Base-by-base conservation (phyloP, 92 coral and sea anemone species). In the Micromussa lordhowensis region DNA sequence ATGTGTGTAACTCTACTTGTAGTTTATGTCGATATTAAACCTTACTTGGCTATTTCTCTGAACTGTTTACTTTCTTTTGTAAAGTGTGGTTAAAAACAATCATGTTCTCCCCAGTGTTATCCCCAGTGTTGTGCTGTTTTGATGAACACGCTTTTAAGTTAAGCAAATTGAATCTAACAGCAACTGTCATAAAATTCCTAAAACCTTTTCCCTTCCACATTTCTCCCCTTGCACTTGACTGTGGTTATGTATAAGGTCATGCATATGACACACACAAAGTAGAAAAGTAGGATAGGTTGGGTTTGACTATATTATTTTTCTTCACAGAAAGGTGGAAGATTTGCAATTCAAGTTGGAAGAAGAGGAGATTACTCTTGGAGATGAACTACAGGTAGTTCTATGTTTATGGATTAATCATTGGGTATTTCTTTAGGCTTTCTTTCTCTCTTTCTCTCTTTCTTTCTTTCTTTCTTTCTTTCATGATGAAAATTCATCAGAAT, bases 291-390 rank as follows among this genome's bases (percentile, higher is more conserved):
- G 51, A 44, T 24, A 26, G 29, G 14, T 66, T 12, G 11, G 0
- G 71, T 66, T 12, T 28, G 71, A 66, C 5, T 44, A 44, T 4
- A 40, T 89, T 31, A 14, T 48, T 81, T n/a, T 11, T 49, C 24
- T 59, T 44, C 17, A 22, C 83, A 97, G 99, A 85, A 98, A 94
- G 89, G 94, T 89, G 87, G 99, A 98, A 80, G 99, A 98, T 84
- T 89, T 98, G 29, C 96, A 93, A 92, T 98, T 98, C 83, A 96
- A 94, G 85, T 87, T 98, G 71, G 99, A 93, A 81, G 99, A 98
- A 85, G 99, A 98, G 44, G 98, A 96, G 79, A 98, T 98, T 22
- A 98, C 94, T 68, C 90, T 95, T 84, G 99, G 97, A 53, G 99
- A 98, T 93, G 99, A 98, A 79, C 79, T 98, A 55, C 85, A 93